Evolutionary conservation across 2,888 invertebrate genomes (phyloP).

Genomic region (Polydesmus complanatus): DNA sequence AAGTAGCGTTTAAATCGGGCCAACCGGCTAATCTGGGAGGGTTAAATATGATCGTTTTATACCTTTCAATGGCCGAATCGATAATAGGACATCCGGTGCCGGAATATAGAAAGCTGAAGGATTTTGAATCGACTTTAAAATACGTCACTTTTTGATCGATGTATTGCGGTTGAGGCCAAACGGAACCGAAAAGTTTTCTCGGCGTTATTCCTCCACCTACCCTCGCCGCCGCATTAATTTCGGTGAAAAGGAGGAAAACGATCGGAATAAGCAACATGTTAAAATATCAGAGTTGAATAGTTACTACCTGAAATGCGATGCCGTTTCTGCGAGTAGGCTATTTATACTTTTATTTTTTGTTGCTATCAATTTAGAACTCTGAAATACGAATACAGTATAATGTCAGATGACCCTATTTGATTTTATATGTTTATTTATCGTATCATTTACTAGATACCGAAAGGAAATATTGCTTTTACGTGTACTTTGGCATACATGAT

Average conservation of each 20-base stretch:
- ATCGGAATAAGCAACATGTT: too few species aligned
- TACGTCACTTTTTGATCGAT: constrained; percentile 32
- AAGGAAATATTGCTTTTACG: too few species aligned
- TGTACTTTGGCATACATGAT: too few species aligned
- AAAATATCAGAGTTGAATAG: too few species aligned
- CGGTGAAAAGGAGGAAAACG: background rate
- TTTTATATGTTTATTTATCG: too few species aligned
- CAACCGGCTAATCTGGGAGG: constrained; percentile 17
- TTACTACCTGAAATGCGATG: too few species aligned
- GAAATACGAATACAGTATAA: too few species aligned
- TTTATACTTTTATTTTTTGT: too few species aligned
- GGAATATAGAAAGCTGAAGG: constrained; percentile 28
- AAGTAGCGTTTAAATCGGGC: constrained; percentile 13
- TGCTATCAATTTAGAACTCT: too few species aligned
- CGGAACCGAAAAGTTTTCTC: constrained; percentile 36
- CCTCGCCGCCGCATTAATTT: background rate
- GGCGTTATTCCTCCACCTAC: background rate
- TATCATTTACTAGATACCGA: too few species aligned
- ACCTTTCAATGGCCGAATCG: constrained; percentile 42
- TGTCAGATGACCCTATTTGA: too few species aligned
- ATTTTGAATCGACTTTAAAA: constrained; percentile 33
- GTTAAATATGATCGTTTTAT: constrained; percentile 36
- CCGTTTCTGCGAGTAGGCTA: too few species aligned
- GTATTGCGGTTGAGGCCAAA: constrained; percentile 52
- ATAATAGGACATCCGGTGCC: constrained; percentile 42